Evolutionary conservation across 2,888 invertebrate genomes (phyloP), one percentile per base, ranked within the genome.

Genomic region (Oxytorus armatus): DNA sequence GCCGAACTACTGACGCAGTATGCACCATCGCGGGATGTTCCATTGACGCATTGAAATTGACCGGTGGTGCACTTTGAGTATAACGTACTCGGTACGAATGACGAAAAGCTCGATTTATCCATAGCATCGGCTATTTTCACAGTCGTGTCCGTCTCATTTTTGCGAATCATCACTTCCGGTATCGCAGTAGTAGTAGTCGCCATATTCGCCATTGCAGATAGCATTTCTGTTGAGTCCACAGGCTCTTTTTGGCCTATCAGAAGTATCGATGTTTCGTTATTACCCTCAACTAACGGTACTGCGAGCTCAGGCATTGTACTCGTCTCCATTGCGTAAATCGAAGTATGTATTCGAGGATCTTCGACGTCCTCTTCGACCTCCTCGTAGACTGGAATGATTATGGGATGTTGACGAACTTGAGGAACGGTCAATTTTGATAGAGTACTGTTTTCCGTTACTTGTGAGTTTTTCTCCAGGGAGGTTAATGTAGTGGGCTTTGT

Each of bases 1-100:
- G 92, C 91, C 86, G 92, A 90, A 51, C 92, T 88, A 59, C 92
- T 90, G 7, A 94, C 93, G 85, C 94, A 95, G 79, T 93, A 93
- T 33, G 93, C 93, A 3, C 94, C 94, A 83, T 94, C 94, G 80
- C 92, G 93, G 0, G 94, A 93, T 0, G 94, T 94, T 14, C 94
- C 94, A 84, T 94, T 94, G 0, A 87, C 82, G 83, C 94, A 95
- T 84, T 94, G 94, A 86, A 94, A 94, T 87, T 94, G 94, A 0
- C 94, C 94, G 47, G 92, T 89, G 25, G 93, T 92, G 84, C 94
- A 94, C 88, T 94, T 93, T 0, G 93, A 93, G 83, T 93, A 93
- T 14, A 87, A 77, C 0, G 74, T 70, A 14, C 66, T 83, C 14
- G 83, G 73, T 3, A 69, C 11, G 61, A 61, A 44, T 42, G 75